Conservation (phyloP, 30 jellyfish, hydroid and myxozoan genomes). For the Aurelia sp. region DNA sequence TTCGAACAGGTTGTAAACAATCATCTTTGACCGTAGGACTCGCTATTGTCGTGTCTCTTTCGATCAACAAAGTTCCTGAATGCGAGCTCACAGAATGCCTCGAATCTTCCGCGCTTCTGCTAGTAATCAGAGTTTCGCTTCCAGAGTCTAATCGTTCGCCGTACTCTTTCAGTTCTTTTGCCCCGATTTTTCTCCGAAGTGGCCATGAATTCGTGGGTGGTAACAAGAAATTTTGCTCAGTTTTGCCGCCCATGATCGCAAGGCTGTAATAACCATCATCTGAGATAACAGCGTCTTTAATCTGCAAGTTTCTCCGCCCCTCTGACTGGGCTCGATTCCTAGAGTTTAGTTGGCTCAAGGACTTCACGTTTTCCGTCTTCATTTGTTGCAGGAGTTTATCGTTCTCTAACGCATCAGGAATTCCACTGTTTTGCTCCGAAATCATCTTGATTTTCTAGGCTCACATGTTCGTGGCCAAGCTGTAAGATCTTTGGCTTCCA, state of each 20-base stretch:
- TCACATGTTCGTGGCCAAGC: background rate
- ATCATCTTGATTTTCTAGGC: background rate
- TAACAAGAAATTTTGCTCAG: conserved; percentile 13
- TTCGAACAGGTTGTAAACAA: conserved; percentile 1
- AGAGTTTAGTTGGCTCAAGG: conserved; percentile 9
- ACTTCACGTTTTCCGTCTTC: background rate
- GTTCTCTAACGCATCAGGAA: background rate
- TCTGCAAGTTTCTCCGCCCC: conserved; percentile 30
- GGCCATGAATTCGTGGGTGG: conserved; percentile 83
- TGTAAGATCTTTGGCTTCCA: background rate
- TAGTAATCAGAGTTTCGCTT: conserved; percentile 18
- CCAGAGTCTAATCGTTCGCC: conserved; percentile 70
- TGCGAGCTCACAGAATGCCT: conserved; percentile 31
- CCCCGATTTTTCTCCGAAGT: conserved; percentile 63
- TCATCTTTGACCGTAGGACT: background rate
- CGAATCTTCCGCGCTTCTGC: conserved; percentile 4
- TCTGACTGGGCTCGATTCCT: conserved; percentile 38
- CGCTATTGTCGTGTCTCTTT: background rate
- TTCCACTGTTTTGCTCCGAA: background rate
- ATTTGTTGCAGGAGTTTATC: background rate
- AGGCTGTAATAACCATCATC: conserved; percentile 72
- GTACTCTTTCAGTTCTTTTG: conserved; percentile 56
- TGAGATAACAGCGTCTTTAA: conserved; percentile 19
- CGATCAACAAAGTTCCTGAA: conserved; percentile 33
- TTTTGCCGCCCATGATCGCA: conserved; percentile 40